These are phyloP conservation scores for Merops nubicus DNA, from an alignment of 2,113 vertebrate species.

Conservation along the genomic window DNA sequence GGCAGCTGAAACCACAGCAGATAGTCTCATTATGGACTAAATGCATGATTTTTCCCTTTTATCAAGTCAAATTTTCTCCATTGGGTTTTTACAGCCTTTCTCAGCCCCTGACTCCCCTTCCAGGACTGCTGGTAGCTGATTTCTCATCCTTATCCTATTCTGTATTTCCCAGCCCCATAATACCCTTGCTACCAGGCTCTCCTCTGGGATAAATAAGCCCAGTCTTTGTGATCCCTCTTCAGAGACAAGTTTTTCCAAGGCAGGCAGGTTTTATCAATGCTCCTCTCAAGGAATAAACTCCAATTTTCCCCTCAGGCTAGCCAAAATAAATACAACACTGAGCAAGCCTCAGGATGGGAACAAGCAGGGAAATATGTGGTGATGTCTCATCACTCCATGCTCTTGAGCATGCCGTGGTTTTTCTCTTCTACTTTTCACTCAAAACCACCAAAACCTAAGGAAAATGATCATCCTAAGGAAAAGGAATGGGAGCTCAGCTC, in stretches of 20 bases:
- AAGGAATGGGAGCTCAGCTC: neutral
- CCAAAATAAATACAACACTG: neutral
- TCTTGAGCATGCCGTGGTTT: neutral
- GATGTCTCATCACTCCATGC: neutral
- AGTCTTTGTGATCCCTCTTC: neutral
- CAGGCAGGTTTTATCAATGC: neutral
- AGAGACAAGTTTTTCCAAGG: neutral
- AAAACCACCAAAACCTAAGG: neutral
- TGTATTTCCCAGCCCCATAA: neutral
- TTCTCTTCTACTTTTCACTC: neutral
- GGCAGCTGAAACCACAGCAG: neutral
- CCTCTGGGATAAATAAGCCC: neutral
- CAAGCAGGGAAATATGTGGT: neutral
- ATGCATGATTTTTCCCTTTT: neutral
- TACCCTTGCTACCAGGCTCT: neutral
- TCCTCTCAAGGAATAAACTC: neutral
- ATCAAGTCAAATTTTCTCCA: neutral
- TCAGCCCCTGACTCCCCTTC: neutral
- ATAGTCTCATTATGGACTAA: neutral
- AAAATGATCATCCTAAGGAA: neutral
- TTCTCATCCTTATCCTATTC: neutral
- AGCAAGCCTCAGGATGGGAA: neutral
- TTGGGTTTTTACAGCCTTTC: neutral
- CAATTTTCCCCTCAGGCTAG: neutral
- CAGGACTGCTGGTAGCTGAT: fast-evolving